Evolutionary conservation across 2,113 vertebrate genomes (phyloP).

Genomic region (Cygnus atratus): DNA sequence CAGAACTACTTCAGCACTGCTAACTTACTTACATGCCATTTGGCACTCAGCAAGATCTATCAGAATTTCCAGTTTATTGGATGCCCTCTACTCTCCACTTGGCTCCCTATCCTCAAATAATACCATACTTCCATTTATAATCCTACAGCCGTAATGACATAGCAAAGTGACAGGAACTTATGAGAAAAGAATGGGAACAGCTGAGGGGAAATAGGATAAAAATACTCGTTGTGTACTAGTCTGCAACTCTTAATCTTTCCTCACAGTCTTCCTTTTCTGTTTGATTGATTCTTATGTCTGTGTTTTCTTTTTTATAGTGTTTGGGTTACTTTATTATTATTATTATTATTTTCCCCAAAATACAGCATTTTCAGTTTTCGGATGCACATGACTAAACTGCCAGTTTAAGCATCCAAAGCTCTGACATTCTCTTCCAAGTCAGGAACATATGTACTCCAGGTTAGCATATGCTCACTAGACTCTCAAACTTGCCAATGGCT

Average conservation of each 20-base stretch:
- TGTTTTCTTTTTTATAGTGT: neutral
- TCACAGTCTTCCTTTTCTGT: neutral
- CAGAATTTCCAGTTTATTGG: constrained; percentile 20
- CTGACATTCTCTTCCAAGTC: neutral
- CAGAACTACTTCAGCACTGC: neutral
- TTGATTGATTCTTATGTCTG: neutral
- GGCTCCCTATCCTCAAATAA: neutral
- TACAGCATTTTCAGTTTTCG: neutral
- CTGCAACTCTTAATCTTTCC: neutral
- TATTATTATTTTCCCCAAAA: neutral
- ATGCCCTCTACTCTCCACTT: constrained; percentile 22
- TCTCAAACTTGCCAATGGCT: neutral
- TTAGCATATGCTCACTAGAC: neutral
- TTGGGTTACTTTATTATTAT: neutral
- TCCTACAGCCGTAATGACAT: neutral
- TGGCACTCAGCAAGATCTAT: constrained; percentile 29
- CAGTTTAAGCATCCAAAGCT: neutral
- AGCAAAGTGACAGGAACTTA: neutral
- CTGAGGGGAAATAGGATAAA: neutral
- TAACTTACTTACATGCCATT: neutral
- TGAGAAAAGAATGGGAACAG: neutral
- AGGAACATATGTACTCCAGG: neutral
- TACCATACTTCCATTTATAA: neutral
- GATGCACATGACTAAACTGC: neutral
- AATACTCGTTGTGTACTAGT: neutral